These are phyloP conservation scores for Saturnia japonica DNA, from an alignment of 2,888 invertebrate genomes.

Conservation along the genomic window DNA sequence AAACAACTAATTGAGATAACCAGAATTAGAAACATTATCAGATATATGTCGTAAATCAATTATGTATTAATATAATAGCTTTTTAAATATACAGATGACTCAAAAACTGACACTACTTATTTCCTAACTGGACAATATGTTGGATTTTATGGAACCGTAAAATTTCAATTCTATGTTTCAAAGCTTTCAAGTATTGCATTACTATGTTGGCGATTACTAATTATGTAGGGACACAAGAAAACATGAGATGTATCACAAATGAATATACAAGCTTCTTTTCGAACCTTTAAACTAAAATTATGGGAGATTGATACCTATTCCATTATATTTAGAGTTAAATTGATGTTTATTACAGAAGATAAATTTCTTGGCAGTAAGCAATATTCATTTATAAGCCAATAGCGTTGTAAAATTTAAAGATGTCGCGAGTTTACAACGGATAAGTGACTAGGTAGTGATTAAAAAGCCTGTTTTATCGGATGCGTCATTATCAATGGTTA, in stretches of 20 bases:
- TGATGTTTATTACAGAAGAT: not conserved
- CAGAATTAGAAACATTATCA: not conserved
- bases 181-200: not conserved
- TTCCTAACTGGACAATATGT: not conserved
- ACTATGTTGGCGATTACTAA: slow-evolving; percentile 9
- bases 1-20: not conserved
- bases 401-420: slow-evolving; percentile 32
- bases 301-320: not conserved
- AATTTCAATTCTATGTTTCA: not conserved
- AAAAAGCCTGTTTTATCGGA: slow-evolving; percentile 36
- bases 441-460: slow-evolving; percentile 33
- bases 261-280: not conserved
- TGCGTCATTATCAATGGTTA: slow-evolving; percentile 10
- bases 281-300: not conserved
- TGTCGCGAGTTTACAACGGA: slow-evolving; percentile 29
- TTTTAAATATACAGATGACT: not conserved
- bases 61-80: not conserved
- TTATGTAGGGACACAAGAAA: slow-evolving; percentile 20
- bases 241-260: slow-evolving; percentile 5
- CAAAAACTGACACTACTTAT: not conserved
- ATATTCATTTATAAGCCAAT: slow-evolving; percentile 32
- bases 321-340: not conserved
- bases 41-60: not conserved
- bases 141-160: not conserved
- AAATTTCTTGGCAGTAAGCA: slow-evolving; percentile 14